Conservation (phyloP, 2,888 invertebrate species). For the Tipula lateralis region DNA sequence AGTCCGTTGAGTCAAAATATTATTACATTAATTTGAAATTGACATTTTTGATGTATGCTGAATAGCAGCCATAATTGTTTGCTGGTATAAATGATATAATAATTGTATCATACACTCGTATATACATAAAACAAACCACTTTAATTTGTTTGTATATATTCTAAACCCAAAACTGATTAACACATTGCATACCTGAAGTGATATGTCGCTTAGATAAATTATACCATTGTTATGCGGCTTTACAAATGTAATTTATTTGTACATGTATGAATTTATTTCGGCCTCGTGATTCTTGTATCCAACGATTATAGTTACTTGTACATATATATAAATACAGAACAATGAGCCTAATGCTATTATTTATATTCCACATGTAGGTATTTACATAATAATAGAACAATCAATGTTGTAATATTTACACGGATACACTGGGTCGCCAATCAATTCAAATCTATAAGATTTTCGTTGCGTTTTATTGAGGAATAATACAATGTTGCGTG, state of each 20-base stretch:
- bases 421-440: not conserved
- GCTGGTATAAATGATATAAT: too few species aligned
- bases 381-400: not conserved
- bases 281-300: not conserved
- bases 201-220: not conserved
- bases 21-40: too few species aligned
- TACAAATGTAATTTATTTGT: not conserved
- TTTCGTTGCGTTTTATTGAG: not conserved
- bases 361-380: not conserved
- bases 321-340: not conserved
- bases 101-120: too few species aligned
- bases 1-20: too few species aligned
- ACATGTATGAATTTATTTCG: not conserved
- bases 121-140: too few species aligned
- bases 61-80: too few species aligned
- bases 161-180: too few species aligned
- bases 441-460: not conserved
- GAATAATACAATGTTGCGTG: not conserved
- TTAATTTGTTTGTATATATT: too few species aligned
- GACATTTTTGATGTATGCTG: too few species aligned
- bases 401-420: not conserved
- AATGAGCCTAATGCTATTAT: not conserved
- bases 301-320: not conserved
- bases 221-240: not conserved
- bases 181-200: not conserved